A percentile compares a stretch with the other conserved stretches of the same genome.
phyloP scores from a whole-genome alignment of 2,113 vertebrate genomes.

The Serinus canaria region DNA sequence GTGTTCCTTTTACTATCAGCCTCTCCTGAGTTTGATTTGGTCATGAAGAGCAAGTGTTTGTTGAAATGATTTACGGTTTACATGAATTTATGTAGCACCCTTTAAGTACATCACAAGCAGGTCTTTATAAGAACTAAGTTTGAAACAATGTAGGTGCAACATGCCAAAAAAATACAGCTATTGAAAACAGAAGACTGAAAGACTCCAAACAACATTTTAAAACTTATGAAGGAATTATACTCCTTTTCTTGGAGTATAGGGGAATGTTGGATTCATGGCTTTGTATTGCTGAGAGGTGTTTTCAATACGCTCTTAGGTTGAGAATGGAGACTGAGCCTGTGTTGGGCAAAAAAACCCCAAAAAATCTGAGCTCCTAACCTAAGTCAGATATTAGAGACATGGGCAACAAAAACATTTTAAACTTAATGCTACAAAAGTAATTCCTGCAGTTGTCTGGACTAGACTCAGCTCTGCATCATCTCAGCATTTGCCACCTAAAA shows the following conservation, averaged over 20 bases:
- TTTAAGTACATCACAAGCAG: not conserved
- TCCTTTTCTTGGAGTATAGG: not conserved
- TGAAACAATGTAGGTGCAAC: not conserved
- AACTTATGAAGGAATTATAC: not conserved
- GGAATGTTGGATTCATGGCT: not conserved
- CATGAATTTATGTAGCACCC: not conserved
- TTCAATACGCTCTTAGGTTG: not conserved
- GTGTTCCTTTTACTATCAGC: not conserved
- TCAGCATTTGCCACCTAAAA: not conserved
- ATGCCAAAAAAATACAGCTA: not conserved
- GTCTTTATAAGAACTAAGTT: not conserved
- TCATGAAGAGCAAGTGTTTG: not conserved
- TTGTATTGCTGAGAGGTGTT: not conserved
- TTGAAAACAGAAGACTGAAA: not conserved
- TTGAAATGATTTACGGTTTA: not conserved
- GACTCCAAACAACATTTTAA: not conserved
- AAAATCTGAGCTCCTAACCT: not conserved
- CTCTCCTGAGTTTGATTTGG: not conserved
- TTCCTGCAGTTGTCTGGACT: not conserved
- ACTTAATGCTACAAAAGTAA: not conserved
- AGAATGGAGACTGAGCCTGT: not conserved
- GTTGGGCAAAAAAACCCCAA: not conserved
- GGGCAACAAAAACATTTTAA: not conserved
- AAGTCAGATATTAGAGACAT: not conserved
- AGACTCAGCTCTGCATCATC: not conserved